phyloP scores from a whole-genome alignment of 2,113 vertebrate genomes.

The Atrichornis clamosus region DNA sequence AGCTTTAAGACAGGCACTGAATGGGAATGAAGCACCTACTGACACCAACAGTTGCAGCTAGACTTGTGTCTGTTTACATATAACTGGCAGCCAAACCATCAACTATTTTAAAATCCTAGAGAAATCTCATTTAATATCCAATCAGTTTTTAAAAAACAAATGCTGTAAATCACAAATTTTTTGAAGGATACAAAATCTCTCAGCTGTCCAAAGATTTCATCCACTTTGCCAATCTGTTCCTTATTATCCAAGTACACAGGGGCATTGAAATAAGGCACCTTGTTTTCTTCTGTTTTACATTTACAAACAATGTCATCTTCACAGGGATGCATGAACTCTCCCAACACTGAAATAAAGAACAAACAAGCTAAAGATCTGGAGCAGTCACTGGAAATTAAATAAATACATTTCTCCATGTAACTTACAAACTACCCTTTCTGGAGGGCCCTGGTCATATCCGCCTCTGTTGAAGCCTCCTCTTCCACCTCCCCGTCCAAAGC shows the following conservation, averaged over 20 bases:
- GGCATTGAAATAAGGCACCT: conserved; percentile 97
- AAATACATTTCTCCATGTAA: neutral
- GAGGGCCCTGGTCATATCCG: conserved; percentile 92
- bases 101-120: neutral
- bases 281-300: conserved; percentile 92
- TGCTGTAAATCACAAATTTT: accelerated
- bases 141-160: neutral
- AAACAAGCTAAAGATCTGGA: neutral
- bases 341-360: conserved; percentile 77
- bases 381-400: neutral
- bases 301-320: conserved; percentile 96
- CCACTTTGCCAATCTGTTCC: conserved; percentile 97
- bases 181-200: conserved; percentile 97
- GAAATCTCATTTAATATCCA: neutral
- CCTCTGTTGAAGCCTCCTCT: conserved; percentile 85
- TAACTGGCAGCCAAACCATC: neutral
- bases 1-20: neutral
- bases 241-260: conserved; percentile 98
- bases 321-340: conserved; percentile 95
- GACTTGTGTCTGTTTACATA: neutral
- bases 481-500: conserved; percentile 72
- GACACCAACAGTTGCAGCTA: neutral
- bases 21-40: neutral
- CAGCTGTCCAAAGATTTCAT: conserved; percentile 97
- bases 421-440: conserved; percentile 92